Percentiles rank a stretch among this genome's conserved stretches.
Evolutionary conservation across 2,888 invertebrate species (phyloP).

Genomic region (Himalopsyche tibetana): DNA sequence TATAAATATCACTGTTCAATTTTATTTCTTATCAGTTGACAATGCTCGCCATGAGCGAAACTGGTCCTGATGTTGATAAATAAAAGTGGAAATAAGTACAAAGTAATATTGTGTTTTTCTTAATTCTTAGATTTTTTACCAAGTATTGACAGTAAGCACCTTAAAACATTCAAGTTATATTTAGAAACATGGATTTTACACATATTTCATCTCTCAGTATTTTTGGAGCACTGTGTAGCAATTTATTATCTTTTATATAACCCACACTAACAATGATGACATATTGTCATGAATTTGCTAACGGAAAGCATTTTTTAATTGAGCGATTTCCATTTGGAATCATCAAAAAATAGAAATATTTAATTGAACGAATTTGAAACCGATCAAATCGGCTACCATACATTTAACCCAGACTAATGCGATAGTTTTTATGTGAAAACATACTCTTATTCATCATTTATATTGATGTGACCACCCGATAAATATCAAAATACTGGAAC

Average conservation of each 20-base stretch:
- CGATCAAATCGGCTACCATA: conserved; percentile 46
- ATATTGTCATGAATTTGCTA: conserved; percentile 42
- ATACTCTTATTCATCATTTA: conserved; percentile 61
- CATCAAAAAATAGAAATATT: neutral
- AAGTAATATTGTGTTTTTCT: too few species aligned
- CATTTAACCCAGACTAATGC: conserved; percentile 54
- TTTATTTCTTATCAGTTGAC: too few species aligned
- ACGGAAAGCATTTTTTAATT: conserved; percentile 43
- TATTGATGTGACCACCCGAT: neutral
- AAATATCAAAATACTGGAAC: neutral
- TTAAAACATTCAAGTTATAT: too few species aligned
- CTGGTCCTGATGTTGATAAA: too few species aligned
- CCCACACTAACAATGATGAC: conserved; percentile 34
- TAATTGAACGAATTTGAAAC: conserved; percentile 45
- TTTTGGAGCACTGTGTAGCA: neutral
- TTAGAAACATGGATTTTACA: too few species aligned
- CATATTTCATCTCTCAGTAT: too few species aligned
- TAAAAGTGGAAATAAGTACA: too few species aligned
- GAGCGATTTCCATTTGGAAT: conserved; percentile 39
- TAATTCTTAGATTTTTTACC: too few species aligned
- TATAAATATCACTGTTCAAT: too few species aligned
- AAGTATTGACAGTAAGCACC: too few species aligned
- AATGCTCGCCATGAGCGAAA: too few species aligned
- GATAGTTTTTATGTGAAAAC: conserved; percentile 62
- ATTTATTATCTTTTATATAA: conserved; percentile 34